These are phyloP conservation scores for Dasypolia templi DNA, from an alignment of 2,888 invertebrate genomes.

Conservation along the genomic window DNA sequence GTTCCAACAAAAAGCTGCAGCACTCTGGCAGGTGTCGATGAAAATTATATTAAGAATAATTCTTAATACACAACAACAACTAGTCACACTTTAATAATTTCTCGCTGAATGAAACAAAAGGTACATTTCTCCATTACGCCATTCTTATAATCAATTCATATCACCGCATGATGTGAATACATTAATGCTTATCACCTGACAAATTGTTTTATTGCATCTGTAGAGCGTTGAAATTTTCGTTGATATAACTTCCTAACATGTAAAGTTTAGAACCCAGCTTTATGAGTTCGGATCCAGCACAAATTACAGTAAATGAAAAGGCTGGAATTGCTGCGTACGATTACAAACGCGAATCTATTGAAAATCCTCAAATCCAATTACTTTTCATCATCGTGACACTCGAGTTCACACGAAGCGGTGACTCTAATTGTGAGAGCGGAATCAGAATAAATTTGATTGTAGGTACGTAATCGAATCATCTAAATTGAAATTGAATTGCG, in stretches of 20 bases:
- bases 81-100: too few relatives aligned
- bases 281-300: not conserved
- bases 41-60: slow-evolving; percentile 1
- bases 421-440: not conserved
- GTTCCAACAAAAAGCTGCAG: too few relatives aligned
- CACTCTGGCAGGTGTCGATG: too few relatives aligned
- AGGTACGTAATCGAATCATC: slow-evolving; percentile 5
- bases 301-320: slow-evolving; percentile 11
- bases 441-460: too few relatives aligned
- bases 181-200: not conserved
- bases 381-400: slow-evolving; percentile 23
- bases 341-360: not conserved
- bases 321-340: slow-evolving; percentile 9
- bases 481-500: slow-evolving; percentile 5
- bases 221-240: not conserved
- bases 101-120: not conserved
- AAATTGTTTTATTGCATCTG: not conserved
- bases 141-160: not conserved
- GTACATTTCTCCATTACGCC: not conserved
- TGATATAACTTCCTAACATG: not conserved
- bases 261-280: slow-evolving; percentile 5
- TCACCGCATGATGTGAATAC: too few relatives aligned
- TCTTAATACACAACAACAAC: not conserved
- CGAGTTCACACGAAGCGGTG: not conserved
- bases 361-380: slow-evolving; percentile 26